Percentiles rank a stretch among this genome's conserved stretches.
These are phyloP conservation scores for Nicator chloris DNA, from an alignment of 2,113 vertebrate genomes.

Conservation along the genomic window DNA sequence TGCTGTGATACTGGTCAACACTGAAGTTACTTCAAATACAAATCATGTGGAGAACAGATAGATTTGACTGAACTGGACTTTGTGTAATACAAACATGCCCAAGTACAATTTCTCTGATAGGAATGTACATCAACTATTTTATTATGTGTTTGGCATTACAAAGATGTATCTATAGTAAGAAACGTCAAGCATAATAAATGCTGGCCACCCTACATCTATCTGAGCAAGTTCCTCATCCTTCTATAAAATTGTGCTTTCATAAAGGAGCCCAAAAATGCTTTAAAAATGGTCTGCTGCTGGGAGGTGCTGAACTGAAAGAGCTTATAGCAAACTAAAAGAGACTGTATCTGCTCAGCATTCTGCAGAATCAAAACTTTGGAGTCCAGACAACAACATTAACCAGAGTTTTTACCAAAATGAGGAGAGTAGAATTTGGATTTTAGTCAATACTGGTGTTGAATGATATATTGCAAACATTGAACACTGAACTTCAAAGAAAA, in stretches of 20 bases:
- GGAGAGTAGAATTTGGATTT: not conserved
- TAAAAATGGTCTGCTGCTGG: not conserved
- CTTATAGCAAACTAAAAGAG: not conserved
- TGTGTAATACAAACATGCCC: not conserved
- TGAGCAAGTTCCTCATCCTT: not conserved
- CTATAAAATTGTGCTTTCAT: not conserved
- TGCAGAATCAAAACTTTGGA: not conserved
- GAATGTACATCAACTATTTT: not conserved
- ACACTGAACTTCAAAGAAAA: not conserved
- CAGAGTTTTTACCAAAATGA: not conserved
- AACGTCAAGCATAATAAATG: not conserved
- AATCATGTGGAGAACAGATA: not conserved
- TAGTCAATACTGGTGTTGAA: not conserved
- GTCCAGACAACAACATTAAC: not conserved
- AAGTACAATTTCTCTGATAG: not conserved
- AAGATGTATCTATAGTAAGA: not conserved
- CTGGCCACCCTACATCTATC: not conserved
- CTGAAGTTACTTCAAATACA: constrained; percentile 1
- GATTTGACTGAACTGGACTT: not conserved
- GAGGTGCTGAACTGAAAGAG: not conserved
- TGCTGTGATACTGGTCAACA: constrained; percentile 40
- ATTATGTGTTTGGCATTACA: not conserved
- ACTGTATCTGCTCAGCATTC: not conserved
- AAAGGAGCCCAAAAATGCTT: not conserved
- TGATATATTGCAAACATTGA: not conserved